Percentiles rank a stretch among this genome's conserved stretches.
phyloP scores from a whole-genome alignment of 2,888 invertebrate species.

The Meghimatium bilineatum region DNA sequence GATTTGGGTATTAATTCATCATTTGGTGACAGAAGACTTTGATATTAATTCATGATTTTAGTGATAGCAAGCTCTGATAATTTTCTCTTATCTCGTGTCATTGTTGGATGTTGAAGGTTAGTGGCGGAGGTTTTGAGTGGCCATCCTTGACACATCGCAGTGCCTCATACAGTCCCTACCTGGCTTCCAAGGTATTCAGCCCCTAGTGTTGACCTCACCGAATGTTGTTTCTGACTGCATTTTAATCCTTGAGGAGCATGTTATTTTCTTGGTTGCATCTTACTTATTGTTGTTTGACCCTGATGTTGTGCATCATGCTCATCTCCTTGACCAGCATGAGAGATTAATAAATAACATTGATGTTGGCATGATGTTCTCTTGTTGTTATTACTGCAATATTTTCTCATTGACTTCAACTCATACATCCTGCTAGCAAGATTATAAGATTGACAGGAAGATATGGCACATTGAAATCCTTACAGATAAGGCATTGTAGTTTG shows the following conservation, averaged over 20 bases:
- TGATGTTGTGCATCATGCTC: neutral
- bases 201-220: neutral
- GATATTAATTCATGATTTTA: too few relatives aligned
- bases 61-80: too few relatives aligned
- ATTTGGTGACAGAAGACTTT: too few relatives aligned
- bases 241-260: neutral
- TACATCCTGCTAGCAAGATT: too few relatives aligned
- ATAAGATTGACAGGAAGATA: too few relatives aligned
- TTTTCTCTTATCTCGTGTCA: neutral
- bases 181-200: slow-evolving; percentile 47
- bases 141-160: slow-evolving; percentile 52
- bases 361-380: neutral
- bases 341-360: too few relatives aligned
- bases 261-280: neutral
- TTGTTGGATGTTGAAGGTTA: slow-evolving; percentile 26
- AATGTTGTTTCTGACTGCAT: neutral
- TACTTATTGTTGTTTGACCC: neutral
- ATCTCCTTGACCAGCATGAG: neutral
- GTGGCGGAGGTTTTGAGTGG: slow-evolving; percentile 49
- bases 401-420: too few relatives aligned
- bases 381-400: neutral
- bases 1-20: too few relatives aligned
- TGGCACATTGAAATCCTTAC: too few relatives aligned
- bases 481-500: too few relatives aligned
- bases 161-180: slow-evolving; percentile 56